Evolutionary conservation across 2,797 vertebrate genomes (phyloP), one percentile per base, ranked within the genome.

Genomic region (Hafferia zeledoni): DNA sequence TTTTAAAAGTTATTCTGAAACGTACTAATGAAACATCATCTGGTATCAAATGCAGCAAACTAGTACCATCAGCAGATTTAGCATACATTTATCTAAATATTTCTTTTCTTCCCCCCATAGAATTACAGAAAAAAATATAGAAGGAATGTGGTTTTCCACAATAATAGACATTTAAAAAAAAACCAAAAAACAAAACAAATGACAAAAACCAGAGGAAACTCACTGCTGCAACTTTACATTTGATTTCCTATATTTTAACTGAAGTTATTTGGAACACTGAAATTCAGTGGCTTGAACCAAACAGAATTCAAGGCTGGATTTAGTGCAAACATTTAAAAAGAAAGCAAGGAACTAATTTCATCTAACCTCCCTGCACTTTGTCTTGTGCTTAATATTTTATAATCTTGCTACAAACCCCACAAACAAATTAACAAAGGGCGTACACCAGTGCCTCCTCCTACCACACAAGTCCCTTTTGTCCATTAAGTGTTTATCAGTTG

Each of bases 81-180:
- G 43, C 19, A 69, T 44, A 83, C 22, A 49, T 91, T 85, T 84
- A 69, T 59, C 23, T 81, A 76, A 35, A 4, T 33, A 75, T 14
- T 22, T 28, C 44, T 35, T 46, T 39, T 14, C 17, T 17, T 5
- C 6, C 7, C 9, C 5, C 6, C 1, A 3, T 0, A 46, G 7
- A 53, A 61, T 25, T 74, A 27, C 11, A 63, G 44, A 47, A 80
- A 65, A 65, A 69, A 77, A 31, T 25, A 64, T 1, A 9, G 41
- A 83, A 55, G 11, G 10, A 77, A 78, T 24, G 2, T 16, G 9
- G 23, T 76, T 78, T 83, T 19, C 20, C 16, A 75, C 22, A 56
- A 23, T 44, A 57, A 57, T 4, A 43, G 5, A 41, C 5, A 91
- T 50, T 10, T n/a, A 3, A 44, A 71, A 47, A 41, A 59, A 44